A percentile compares a stretch with the other conserved stretches of the same genome.
phyloP scores from a whole-genome alignment of 92 coral and sea anemone genomes.

The Pocillopora grandis region DNA sequence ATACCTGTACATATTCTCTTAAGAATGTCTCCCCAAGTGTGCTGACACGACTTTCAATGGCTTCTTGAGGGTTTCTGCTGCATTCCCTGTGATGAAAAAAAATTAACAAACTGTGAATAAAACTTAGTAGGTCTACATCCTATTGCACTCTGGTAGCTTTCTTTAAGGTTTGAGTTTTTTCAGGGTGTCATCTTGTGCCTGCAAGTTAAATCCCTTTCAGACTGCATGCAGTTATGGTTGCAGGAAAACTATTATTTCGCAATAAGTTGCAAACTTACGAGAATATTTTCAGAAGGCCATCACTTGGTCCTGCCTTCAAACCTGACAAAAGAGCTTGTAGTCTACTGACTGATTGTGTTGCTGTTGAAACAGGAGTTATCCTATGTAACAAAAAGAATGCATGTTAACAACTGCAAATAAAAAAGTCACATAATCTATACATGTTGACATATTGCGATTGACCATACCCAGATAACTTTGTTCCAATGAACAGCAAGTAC shows the following conservation, averaged over 20 bases:
- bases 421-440: neutral
- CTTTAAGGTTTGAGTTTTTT: no score
- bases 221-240: no score
- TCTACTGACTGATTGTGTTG: constrained; percentile 96
- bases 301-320: constrained; percentile 86
- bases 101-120: no score
- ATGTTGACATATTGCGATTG: neutral
- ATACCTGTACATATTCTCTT: constrained; percentile 90
- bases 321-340: constrained; percentile 90
- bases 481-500: neutral
- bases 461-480: neutral
- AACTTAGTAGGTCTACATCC: neutral
- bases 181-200: no score
- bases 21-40: constrained; percentile 86
- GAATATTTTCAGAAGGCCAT: constrained; percentile 72
- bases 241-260: neutral
- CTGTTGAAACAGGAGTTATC: constrained; percentile 95
- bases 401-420: neutral
- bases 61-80: constrained; percentile 77
- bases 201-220: no score
- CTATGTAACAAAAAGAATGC: constrained; percentile 29
- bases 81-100: constrained; percentile 65
- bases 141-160: no score
- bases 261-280: constrained; percentile 45
- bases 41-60: constrained; percentile 74